Base-by-base conservation (phyloP, 2,888 invertebrate genomes). In the Mesorhabditis sp. region DNA sequence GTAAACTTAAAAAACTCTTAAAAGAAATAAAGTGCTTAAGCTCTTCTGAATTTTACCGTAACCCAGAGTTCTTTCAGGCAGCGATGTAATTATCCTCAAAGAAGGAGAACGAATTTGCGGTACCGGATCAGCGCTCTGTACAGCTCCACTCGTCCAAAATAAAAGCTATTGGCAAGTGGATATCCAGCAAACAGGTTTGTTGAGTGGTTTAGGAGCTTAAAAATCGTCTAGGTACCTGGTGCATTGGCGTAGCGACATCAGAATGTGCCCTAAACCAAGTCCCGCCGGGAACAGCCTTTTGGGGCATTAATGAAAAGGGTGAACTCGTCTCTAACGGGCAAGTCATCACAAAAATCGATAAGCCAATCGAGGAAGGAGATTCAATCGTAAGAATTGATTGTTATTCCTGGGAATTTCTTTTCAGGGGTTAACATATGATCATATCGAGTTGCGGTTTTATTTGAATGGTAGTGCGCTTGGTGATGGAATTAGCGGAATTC, bases 141-240 rank as follows among this genome's bases (percentile, higher is more conserved):
- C 93, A 85, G 94, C 94, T 5, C 96, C 97, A 0, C 89, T 98
- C 66, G 92, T 93, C 10, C 95, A 98, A 88, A 94, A 95, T 84
- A 98, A 98, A 88, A 92, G 95, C 4, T 98, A 96, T 87, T 98
- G 96, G 87, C 97, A 98, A 89, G 92, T 96, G 5, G 97, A 97
- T 88, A 89, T 98, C 70, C 96, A 97, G 87, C 96, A 97, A 86
- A 91, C 92, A 74, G 96, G 96, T 83, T 76, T 66, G 79, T 76
- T 45, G n/a, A 13, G 7, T 50, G 1, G n/a, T 50, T 41, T 67
- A 15, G 13, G 66, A 65, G 2, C 43, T 4, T 43, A 41, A 63
- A 28, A 10, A n/a, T n/a, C 28, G 73, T 76, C 15, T 70, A 88
- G 89, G 90, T 43, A 90, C 91, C 50, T 98, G 97, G 97, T 94